Base-by-base conservation (phyloP, 2,888 invertebrate species). In the Dicyrtomina minuta region DNA sequence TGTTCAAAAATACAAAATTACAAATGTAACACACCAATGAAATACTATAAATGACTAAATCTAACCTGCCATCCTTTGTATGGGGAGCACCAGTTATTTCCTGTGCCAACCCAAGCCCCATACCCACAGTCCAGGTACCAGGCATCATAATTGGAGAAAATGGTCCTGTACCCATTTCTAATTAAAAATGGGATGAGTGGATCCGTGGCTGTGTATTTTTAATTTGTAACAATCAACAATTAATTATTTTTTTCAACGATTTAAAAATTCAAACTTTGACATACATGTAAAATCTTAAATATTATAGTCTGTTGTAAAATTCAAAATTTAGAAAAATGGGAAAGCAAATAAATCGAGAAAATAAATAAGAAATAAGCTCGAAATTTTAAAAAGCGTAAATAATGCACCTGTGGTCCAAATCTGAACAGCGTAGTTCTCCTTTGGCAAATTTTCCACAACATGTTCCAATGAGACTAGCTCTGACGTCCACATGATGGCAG, bases 71-170 rank as follows among this genome's bases (percentile, higher is more conserved):
- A 94, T 2, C 92, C 90, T 79, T 90, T 92, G 82, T 92, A 94
- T 0, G 93, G 93, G 0, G 92, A 88, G 80, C 93, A 94, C 94
- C 94, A 94, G 81, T 94, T 94, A 79, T 90, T 90, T 15, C 90
- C 91, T 33, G 85, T 86, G 0, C 87, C 88, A 0, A 93, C 88
- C 93, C 93, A 93, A 4, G 89, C 88, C 13, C 88, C 88, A 77
- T 88, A 92, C 80, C 93, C 93, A 79, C 93, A 93, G 81, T 93
- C 93, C 0, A 93, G 85, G 81, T 93, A 93, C 3, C 92, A 82
- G 0, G 90, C 90, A 80, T 94, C 93, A 79, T 92, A 92, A 81
- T 93, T 93, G 2, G 92, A 92, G 73, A 93, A 84, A 73, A 94
- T 93, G 24, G 93, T 81, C 27, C 85, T 86, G 80, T 89, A 93